phyloP scores from a whole-genome alignment of 1,140 invertebrate species.

The Eriosoma lanigerum region DNA sequence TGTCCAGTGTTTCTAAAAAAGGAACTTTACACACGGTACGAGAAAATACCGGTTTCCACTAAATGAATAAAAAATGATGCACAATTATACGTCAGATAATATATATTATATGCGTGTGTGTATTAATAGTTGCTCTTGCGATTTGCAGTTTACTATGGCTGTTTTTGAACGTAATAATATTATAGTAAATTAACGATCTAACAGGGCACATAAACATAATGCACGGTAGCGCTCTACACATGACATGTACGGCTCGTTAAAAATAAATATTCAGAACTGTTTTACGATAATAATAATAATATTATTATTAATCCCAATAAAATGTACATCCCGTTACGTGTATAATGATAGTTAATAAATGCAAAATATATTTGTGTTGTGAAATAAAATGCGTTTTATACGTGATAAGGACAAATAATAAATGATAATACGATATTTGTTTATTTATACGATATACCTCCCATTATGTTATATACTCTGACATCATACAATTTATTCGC shows the following conservation, averaged over 20 bases:
- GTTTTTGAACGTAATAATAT: too few relatives aligned
- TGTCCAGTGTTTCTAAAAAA: slow-evolving; percentile 5
- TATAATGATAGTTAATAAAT: too few relatives aligned
- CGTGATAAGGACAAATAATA: not conserved
- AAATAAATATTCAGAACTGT: not conserved
- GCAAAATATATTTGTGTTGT: too few relatives aligned
- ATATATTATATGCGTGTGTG: not conserved
- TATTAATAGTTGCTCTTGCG: slow-evolving; percentile 12
- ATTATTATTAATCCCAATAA: slow-evolving; percentile 3
- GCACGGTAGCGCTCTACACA: slow-evolving; percentile 23
- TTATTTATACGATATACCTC: too few relatives aligned
- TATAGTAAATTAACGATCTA: slow-evolving; percentile 29
- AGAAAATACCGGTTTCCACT: slow-evolving; percentile 36
- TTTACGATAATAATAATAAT: not conserved
- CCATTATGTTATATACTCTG: too few relatives aligned
- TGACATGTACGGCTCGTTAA: not conserved
- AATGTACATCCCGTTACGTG: not conserved
- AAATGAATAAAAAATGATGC: slow-evolving; percentile 20
- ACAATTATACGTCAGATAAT: too few relatives aligned
- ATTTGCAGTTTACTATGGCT: too few relatives aligned
- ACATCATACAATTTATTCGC: too few relatives aligned
- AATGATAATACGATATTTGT: not conserved
- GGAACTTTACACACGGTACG: slow-evolving; percentile 12
- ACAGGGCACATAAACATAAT: slow-evolving; percentile 2
- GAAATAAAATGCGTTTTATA: too few relatives aligned